phyloP scores from a whole-genome alignment of 1,140 invertebrate genomes.

The Dendroctonus ponderosae region DNA sequence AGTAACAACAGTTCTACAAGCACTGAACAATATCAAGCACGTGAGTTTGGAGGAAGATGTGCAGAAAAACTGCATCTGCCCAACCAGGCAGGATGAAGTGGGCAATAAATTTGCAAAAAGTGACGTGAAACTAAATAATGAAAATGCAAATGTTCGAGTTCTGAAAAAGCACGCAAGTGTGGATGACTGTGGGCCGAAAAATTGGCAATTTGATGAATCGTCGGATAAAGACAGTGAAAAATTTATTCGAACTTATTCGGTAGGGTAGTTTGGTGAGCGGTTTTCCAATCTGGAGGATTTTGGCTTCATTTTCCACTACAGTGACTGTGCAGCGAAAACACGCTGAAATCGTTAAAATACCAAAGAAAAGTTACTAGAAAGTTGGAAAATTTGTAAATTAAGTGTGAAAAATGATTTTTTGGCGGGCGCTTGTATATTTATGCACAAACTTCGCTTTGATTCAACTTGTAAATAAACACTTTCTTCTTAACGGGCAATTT shows the following conservation, averaged over 20 bases:
- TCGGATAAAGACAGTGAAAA: not conserved
- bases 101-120: not conserved
- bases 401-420: no score
- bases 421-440: no score
- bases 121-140: not conserved
- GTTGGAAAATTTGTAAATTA: no score
- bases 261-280: not conserved
- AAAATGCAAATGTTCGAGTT: not conserved
- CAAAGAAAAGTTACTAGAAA: no score
- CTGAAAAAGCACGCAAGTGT: constrained; percentile 5
- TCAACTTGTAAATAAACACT: no score
- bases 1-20: constrained; percentile 4
- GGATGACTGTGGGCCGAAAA: not conserved
- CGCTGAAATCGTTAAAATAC: no score
- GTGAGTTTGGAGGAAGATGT: not conserved
- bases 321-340: no score
- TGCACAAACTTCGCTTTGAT: no score
- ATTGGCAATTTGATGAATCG: not conserved
- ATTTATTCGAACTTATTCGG: constrained; percentile 15
- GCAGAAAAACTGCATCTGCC: constrained; percentile 1
- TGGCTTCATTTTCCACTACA: no score
- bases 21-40: constrained; percentile 1
- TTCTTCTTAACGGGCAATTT: no score
- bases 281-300: no score
- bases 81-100: not conserved